Base-by-base conservation (phyloP, 2,888 invertebrate genomes). In the Ormia ochracea region DNA sequence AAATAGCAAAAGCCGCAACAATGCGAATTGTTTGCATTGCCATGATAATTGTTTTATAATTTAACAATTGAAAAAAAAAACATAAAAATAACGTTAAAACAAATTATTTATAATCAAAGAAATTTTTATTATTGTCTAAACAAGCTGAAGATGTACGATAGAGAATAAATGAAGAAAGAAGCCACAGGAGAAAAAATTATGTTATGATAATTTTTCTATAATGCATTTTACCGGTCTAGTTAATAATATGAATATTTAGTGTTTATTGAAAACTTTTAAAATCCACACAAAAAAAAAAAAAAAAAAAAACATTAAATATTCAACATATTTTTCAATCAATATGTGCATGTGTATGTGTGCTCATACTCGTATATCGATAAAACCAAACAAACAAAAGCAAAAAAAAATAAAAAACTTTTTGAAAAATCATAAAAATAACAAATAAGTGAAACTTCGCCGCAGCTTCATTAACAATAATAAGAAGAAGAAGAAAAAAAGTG, bases 161-260 rank as follows among this genome's bases (percentile, higher is more conserved):
- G 12, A 48, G 21, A 31, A 48, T 50, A 41, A 52, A 33, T 3
- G 50, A 19, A 56, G 21, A 59, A 59, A 43, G 14, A 68, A 73
- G 38, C 52, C 56, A 31, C 23, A 56, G 56, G 56, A 69, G 54
- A 54, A 76, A 63, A 72, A 63, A 38, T 65, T 56, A 58, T 41
- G 21, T 54, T 63, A 66, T 65, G 38, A 48, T 58, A 43, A 63
- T 61, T 14, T 50, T 36, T 28, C 10, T 63, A n/a, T n/a, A 76
- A 63, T 80, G 76, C 72, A 76, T 68, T 80, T 80, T 76, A 73
- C 76, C 80, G 80, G 76, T 80, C 80, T 68, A 80, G 66, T 80
- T 76, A 72, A 72, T 80, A 63, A 63, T 63, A 31, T 76, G 56
- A 38, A 76, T 76, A 72, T 48, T 56, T 59, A 65, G 19, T 1